A percentile compares a stretch with the other conserved stretches of the same genome.
Conservation (phyloP, 2,797 vertebrate genomes). For the Alectoris magna region DNA sequence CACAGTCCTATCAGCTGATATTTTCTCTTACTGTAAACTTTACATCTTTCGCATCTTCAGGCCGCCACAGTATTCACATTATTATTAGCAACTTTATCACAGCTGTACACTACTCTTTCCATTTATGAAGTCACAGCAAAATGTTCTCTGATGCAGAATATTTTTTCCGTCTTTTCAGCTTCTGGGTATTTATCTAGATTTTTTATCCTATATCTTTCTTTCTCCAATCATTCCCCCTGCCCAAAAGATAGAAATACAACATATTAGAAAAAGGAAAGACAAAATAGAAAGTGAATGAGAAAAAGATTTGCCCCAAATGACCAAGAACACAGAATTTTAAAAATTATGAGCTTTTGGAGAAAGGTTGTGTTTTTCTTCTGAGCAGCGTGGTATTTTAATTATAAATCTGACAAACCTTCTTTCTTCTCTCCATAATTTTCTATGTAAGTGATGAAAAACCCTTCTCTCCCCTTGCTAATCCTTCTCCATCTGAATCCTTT, state of each 20-base stretch:
- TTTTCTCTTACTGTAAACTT: constrained; percentile 7
- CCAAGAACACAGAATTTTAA: background rate
- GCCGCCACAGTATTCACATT: background rate
- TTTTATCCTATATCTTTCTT: background rate
- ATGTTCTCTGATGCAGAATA: background rate
- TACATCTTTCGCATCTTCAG: fast-evolving
- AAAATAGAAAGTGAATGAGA: background rate
- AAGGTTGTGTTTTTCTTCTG: background rate
- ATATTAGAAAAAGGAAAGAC: background rate
- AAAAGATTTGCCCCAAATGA: background rate
- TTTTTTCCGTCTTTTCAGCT: background rate
- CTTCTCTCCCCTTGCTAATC: constrained; percentile 33
- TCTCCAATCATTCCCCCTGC: background rate
- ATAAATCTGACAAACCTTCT: background rate
- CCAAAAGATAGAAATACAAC: background rate
- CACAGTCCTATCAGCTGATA: background rate
- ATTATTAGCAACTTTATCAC: background rate
- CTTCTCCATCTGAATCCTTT: constrained; percentile 41
- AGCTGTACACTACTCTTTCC: background rate
- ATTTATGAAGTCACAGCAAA: background rate
- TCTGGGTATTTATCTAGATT: background rate
- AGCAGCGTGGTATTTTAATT: background rate
- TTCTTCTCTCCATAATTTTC: constrained; percentile 20
- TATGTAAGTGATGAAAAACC: background rate
- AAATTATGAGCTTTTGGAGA: background rate